Percentiles rank a stretch among this genome's conserved stretches.
phyloP scores from a whole-genome alignment of 2,888 invertebrate species.

The Caradrina kadenii region DNA sequence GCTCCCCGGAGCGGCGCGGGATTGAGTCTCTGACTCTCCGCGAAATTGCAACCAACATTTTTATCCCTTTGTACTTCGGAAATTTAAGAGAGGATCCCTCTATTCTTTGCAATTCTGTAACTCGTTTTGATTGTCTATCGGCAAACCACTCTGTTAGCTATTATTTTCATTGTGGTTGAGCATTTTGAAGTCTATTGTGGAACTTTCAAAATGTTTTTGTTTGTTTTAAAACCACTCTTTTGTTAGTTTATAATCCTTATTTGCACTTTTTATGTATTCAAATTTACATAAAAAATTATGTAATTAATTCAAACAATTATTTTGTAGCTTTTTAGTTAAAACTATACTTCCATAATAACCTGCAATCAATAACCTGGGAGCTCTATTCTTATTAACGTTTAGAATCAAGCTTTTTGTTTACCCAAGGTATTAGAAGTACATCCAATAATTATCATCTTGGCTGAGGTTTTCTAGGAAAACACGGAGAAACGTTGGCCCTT shows the following conservation, averaged over 20 bases:
- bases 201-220: slow-evolving; percentile 69
- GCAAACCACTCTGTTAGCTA: slow-evolving; percentile 65
- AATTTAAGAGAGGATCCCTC: slow-evolving; percentile 80
- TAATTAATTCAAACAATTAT: slow-evolving; percentile 20
- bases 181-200: slow-evolving; percentile 66
- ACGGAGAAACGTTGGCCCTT: slow-evolving; percentile 68
- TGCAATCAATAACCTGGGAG: neutral
- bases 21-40: slow-evolving; percentile 81
- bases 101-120: slow-evolving; percentile 82
- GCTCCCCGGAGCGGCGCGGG: slow-evolving; percentile 83
- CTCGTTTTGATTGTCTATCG: slow-evolving; percentile 79
- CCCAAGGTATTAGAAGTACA: slow-evolving; percentile 9
- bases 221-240: slow-evolving; percentile 61
- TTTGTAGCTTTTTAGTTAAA: neutral
- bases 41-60: slow-evolving; percentile 87
- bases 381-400: neutral
- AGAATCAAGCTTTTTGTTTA: neutral
- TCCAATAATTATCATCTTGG: slow-evolving; percentile 61
- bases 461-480: slow-evolving; percentile 65
- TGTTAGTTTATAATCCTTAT: slow-evolving; percentile 53
- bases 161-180: slow-evolving; percentile 72
- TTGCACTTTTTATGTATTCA: slow-evolving; percentile 21
- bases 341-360: slow-evolving; percentile 3
- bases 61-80: slow-evolving; percentile 86
- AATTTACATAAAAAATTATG: slow-evolving; percentile 9